phyloP scores from a whole-genome alignment of 2,888 invertebrate species.

The Hetaerina titia region DNA sequence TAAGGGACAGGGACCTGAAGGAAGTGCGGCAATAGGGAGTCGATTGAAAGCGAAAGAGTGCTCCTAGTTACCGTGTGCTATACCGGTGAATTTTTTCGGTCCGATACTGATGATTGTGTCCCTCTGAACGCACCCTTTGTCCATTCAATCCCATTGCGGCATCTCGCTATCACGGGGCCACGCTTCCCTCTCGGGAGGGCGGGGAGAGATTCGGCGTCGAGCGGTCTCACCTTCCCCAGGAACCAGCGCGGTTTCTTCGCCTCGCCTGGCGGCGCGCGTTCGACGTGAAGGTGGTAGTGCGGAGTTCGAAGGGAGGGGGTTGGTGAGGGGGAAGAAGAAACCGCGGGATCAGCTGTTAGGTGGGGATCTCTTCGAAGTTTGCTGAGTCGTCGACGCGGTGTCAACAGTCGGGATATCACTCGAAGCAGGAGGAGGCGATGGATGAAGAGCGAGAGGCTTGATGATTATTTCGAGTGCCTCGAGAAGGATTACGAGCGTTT shows the following conservation, averaged over 20 bases:
- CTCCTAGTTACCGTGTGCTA: not conserved
- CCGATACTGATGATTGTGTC: not conserved
- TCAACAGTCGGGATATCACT: slow-evolving; percentile 18
- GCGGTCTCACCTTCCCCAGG: not conserved
- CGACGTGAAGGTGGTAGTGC: not conserved
- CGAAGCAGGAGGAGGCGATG: not conserved
- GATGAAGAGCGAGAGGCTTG: not conserved
- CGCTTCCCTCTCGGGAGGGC: not conserved
- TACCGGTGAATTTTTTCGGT: not conserved
- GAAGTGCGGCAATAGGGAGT: not conserved
- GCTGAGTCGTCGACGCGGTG: not conserved
- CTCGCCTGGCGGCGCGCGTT: not conserved
- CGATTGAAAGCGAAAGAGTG: not conserved
- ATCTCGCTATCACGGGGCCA: not conserved
- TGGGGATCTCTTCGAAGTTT: too few relatives aligned
- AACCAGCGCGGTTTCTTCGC: not conserved
- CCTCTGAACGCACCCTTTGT: not conserved
- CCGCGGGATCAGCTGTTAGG: slow-evolving; percentile 17
- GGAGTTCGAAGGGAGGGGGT: not conserved
- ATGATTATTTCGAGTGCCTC: not conserved
- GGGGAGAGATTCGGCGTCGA: not conserved
- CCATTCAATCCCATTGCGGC: not conserved
- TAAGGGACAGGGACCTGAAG: too few relatives aligned
- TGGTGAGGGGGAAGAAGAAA: not conserved
- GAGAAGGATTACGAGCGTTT: not conserved